Conservation (phyloP, 2,888 invertebrate species). For the Celastrina argiolus region DNA sequence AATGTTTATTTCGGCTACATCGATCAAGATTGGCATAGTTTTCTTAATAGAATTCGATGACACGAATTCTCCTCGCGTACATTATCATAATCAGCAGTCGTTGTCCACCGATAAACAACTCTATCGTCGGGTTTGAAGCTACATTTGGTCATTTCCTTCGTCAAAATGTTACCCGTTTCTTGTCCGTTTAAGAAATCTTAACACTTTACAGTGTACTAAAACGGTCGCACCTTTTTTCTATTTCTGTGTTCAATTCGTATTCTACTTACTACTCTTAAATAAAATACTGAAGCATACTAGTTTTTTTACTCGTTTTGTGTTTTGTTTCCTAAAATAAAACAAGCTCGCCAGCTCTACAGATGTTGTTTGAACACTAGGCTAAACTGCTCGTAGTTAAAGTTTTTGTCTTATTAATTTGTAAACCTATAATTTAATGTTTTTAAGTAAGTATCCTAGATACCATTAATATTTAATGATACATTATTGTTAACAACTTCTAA, state of each 20-base stretch:
- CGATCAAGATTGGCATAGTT: conserved; percentile 10
- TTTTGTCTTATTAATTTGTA: background rate
- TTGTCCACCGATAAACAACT: background rate
- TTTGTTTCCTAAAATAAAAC: background rate
- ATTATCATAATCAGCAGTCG: conserved; percentile 2
- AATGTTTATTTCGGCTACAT: conserved; percentile 18
- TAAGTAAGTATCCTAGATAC: too few species aligned
- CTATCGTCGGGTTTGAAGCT: background rate
- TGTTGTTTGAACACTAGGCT: background rate
- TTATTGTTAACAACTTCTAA: too few species aligned
- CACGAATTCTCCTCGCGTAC: conserved; percentile 1
- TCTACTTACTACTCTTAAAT: background rate
- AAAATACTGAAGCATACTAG: background rate
- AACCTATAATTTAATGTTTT: background rate
- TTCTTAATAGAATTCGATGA: conserved; percentile 3
- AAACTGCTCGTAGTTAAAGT: background rate
- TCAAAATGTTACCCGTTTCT: background rate
- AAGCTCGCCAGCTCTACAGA: background rate
- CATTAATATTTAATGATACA: too few species aligned
- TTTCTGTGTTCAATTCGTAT: background rate
- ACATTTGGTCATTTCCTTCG: background rate
- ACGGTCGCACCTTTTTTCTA: background rate
- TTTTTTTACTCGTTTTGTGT: background rate
- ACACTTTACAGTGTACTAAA: background rate
- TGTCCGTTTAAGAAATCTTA: background rate